Evolutionary conservation across 2,888 invertebrate genomes (phyloP).

Genomic region (Erynnis tages): DNA sequence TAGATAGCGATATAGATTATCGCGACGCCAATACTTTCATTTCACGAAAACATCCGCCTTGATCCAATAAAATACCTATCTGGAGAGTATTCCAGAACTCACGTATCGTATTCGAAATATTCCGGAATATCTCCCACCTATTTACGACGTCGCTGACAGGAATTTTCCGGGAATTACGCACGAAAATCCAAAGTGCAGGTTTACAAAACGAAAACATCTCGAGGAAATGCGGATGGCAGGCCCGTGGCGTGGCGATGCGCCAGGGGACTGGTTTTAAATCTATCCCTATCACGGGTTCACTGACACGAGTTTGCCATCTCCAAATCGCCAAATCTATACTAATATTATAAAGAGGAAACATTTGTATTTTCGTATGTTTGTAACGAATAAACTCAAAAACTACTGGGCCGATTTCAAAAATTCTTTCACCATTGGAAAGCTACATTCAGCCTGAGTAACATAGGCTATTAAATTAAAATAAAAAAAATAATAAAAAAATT

Average conservation of each 20-base stretch:
- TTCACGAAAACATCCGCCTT: background rate
- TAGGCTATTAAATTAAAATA: no score
- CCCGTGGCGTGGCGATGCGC: slow-evolving; percentile 21
- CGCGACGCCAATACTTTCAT: background rate
- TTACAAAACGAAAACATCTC: slow-evolving; percentile 32
- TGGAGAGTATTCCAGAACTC: background rate
- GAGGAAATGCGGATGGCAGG: slow-evolving; percentile 30
- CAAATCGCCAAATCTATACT: no score
- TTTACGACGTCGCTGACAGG: slow-evolving; percentile 16
- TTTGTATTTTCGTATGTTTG: background rate
- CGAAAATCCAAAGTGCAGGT: slow-evolving; percentile 32
- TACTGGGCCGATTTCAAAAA: background rate
- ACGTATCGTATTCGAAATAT: slow-evolving; percentile 17
- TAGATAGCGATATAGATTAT: background rate
- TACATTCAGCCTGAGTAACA: no score
- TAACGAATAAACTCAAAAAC: background rate
- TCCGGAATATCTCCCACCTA: slow-evolving; percentile 19
- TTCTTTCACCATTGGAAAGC: no score
- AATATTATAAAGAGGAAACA: background rate
- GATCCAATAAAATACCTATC: slow-evolving; percentile 17
- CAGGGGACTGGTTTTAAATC: slow-evolving; percentile 31
- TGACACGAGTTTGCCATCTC: slow-evolving; percentile 9
- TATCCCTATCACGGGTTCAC: slow-evolving; percentile 18
- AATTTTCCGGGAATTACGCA: slow-evolving; percentile 28
- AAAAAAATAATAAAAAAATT: no score